These are phyloP conservation scores for silkworm (Bombyx mori) DNA, from an alignment of 1,140 invertebrate genomes.

Conservation along the genomic window DNA sequence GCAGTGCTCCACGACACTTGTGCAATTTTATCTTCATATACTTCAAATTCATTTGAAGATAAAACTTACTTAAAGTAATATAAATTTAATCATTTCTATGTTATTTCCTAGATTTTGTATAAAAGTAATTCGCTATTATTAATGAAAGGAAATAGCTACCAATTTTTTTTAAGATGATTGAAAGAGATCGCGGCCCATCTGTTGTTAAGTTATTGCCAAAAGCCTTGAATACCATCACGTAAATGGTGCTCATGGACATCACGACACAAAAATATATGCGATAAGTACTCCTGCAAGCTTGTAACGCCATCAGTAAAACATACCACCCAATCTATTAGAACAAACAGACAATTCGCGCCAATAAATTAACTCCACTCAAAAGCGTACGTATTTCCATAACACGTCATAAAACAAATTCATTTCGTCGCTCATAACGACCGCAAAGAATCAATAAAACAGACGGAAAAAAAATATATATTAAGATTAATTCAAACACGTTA, in stretches of 20 bases:
- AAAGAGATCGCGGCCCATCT: too few relatives aligned
- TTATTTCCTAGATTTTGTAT: not conserved
- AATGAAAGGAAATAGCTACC: not conserved
- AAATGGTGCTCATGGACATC: too few relatives aligned
- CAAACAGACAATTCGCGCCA: too few relatives aligned
- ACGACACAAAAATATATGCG: too few relatives aligned
- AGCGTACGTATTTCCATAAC: too few relatives aligned
- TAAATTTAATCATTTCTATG: not conserved
- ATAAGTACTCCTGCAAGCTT: too few relatives aligned
- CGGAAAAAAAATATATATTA: not conserved
- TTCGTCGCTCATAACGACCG: not conserved
- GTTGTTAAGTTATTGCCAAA: too few relatives aligned
- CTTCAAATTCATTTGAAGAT: not conserved
- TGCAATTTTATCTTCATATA: not conserved
- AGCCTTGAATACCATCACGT: too few relatives aligned
- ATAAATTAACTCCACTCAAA: too few relatives aligned
- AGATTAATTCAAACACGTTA: not conserved
- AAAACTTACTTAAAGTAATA: not conserved
- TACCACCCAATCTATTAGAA: too few relatives aligned
- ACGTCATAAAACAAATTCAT: too few relatives aligned
- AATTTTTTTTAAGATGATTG: not conserved
- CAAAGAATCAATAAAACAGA: not conserved
- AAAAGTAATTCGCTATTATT: not conserved
- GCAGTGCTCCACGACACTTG: conserved; percentile 82
- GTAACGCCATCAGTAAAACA: too few relatives aligned